Conservation (phyloP, 2,888 invertebrate species). For the Podotricha telesiphe region DNA sequence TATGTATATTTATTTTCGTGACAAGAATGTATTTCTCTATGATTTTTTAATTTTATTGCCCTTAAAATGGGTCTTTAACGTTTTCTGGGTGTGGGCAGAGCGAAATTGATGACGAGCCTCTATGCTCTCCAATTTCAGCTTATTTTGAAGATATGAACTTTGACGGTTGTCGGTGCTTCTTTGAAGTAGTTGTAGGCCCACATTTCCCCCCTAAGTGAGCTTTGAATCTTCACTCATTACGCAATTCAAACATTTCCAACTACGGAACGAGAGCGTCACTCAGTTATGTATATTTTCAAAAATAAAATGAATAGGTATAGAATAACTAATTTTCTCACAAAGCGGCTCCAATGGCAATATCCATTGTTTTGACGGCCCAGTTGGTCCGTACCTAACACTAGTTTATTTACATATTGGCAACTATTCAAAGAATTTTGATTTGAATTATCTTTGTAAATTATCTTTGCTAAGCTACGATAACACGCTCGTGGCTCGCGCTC, state of each 20-base stretch:
- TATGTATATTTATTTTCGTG: background rate
- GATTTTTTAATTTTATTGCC: background rate
- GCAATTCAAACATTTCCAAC: no score
- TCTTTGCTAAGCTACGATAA: slow-evolving; percentile 37
- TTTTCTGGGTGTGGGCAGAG: no score
- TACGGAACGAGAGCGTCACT: no score
- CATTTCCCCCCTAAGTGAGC: no score
- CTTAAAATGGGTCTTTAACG: no score
- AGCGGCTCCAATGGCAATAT: slow-evolving; percentile 17
- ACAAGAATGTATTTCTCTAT: background rate
- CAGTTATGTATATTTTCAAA: no score
- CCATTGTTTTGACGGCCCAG: slow-evolving; percentile 34
- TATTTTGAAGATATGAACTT: no score
- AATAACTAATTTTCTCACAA: background rate
- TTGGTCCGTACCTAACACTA: slow-evolving; percentile 32
- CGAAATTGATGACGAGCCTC: no score
- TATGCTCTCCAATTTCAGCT: no score
- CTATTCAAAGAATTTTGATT: slow-evolving; percentile 45
- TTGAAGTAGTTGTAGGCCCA: no score
- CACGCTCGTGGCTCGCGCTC: slow-evolving; percentile 2
- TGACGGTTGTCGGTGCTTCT: no score
- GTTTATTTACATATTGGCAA: slow-evolving; percentile 47
- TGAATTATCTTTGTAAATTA: slow-evolving; percentile 36
- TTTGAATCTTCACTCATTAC: no score
- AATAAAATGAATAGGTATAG: background rate